Base-by-base conservation (phyloP, 2,113 vertebrate species). In the Diphyllodes magnificus region DNA sequence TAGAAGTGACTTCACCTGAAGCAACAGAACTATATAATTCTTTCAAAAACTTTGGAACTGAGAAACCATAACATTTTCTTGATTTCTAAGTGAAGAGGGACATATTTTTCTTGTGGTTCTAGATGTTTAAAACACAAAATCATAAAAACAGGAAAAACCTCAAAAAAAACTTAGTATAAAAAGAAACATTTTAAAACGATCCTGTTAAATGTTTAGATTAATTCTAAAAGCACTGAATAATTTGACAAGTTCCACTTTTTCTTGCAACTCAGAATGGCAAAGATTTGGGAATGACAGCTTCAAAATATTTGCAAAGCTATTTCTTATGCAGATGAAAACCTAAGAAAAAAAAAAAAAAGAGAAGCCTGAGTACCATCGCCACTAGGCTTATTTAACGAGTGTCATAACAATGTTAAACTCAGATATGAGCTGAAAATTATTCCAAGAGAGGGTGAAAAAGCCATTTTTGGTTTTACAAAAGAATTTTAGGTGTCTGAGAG, bases 331-430 rank as follows among this genome's bases (percentile, higher is more conserved):
- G 45, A 15, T 60, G 23, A 57, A 90, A 80, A 53, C 5, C 10
- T 35, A 14, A 20, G 35, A 13, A 35, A 16, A 39, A 14, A 35
- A 35, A 37, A 16, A 10, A 54, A 30, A 17, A 15, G 2, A 30
- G 6, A 45, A 50, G 0, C 5, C 4, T 5, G 1, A 49, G 4
- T 50, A 30, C 2, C 16, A 15, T 5, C 28, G 4, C 2, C 5
- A 63, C 5, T 21, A 22, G 21, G n/a, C 22, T 57, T 37, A 31
- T 73, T 69, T 54, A 68, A 50, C 0, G 0, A 54, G 7, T 10
- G 3, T 25, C 1, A 0, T 19, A 47, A n/a, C 7, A 91, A 16
- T 13, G 14, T n/a, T 63, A 59, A 39, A 49, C 7, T 44, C 24
- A 14, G 5, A 42, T 45, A 54, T 1, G 0, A 78, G 9, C 25